Percentiles rank a stretch among this genome's conserved stretches.
These are phyloP conservation scores for Bolborhynchus lineola DNA, from an alignment of 2,113 vertebrate species.

Conservation along the genomic window DNA sequence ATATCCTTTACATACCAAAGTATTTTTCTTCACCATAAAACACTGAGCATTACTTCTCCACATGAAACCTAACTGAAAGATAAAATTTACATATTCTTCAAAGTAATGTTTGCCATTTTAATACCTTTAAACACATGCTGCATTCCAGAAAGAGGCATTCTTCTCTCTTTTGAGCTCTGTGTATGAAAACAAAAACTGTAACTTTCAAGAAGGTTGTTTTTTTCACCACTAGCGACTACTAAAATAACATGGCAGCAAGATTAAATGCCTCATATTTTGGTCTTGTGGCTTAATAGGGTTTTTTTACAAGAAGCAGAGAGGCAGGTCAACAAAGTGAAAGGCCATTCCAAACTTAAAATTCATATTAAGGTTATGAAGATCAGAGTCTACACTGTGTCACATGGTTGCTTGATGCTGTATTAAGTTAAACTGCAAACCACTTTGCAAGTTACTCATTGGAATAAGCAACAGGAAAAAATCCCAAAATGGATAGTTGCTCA, in stretches of 20 bases:
- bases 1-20: background rate
- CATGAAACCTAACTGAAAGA: background rate
- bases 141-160: background rate
- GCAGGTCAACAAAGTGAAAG: background rate
- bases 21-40: background rate
- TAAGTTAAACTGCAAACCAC: background rate
- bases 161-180: background rate
- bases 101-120: background rate
- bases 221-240: background rate
- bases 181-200: background rate
- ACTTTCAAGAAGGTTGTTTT: background rate
- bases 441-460: background rate
- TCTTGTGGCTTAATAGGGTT: background rate
- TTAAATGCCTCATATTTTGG: background rate
- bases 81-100: background rate
- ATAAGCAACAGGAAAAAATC: background rate
- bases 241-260: background rate
- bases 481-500: background rate
- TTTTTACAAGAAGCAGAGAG: background rate
- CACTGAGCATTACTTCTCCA: background rate
- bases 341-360: background rate
- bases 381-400: background rate
- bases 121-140: background rate
- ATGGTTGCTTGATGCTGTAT: background rate
- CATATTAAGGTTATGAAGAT: background rate